Percentiles rank a stretch among this genome's conserved stretches.
Conservation (phyloP, 2,113 vertebrate genomes). For the Syngnathus scovelli region DNA sequence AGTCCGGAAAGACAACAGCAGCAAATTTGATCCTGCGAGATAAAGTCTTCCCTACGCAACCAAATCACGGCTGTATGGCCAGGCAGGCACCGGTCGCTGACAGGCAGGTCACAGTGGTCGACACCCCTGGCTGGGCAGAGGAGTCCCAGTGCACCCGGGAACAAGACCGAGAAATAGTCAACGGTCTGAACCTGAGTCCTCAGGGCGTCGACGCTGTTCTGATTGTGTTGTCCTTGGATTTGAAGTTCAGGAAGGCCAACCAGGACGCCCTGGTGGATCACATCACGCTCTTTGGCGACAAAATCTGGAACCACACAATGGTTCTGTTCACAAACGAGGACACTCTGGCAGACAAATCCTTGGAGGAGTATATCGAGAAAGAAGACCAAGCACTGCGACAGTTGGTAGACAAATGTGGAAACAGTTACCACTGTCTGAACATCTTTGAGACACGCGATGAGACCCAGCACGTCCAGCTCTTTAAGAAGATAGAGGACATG, state of each 20-base stretch:
- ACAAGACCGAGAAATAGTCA: constrained; percentile 28
- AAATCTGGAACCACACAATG: constrained; percentile 47
- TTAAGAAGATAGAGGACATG: constrained; percentile 53
- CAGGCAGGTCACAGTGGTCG: constrained; percentile 30
- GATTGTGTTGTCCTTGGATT: constrained; percentile 37
- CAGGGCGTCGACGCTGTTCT: constrained; percentile 40
- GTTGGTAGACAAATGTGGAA: constrained; percentile 50
- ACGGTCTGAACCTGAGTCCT: constrained; percentile 21
- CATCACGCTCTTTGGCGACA: constrained; percentile 31
- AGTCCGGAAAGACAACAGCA: constrained; percentile 37
- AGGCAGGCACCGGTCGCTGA: background rate
- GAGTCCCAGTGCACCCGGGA: constrained; percentile 15
- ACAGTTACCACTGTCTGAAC: constrained; percentile 48
- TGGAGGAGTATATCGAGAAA: constrained; percentile 52
- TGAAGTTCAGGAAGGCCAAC: constrained; percentile 25
- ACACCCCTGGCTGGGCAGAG: constrained; percentile 44
- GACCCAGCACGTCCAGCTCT: constrained; percentile 40
- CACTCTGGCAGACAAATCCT: constrained; percentile 21
- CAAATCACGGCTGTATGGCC: constrained; percentile 1
- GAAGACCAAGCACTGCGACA: constrained; percentile 20
- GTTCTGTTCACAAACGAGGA: constrained; percentile 48
- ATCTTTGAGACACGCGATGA: constrained; percentile 20
- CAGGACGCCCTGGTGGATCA: constrained; percentile 22
- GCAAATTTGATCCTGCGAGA: constrained; percentile 37
- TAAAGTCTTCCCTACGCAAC: constrained; percentile 14